phyloP scores from a whole-genome alignment of 2,888 invertebrate genomes.

The Cheilosia soror region DNA sequence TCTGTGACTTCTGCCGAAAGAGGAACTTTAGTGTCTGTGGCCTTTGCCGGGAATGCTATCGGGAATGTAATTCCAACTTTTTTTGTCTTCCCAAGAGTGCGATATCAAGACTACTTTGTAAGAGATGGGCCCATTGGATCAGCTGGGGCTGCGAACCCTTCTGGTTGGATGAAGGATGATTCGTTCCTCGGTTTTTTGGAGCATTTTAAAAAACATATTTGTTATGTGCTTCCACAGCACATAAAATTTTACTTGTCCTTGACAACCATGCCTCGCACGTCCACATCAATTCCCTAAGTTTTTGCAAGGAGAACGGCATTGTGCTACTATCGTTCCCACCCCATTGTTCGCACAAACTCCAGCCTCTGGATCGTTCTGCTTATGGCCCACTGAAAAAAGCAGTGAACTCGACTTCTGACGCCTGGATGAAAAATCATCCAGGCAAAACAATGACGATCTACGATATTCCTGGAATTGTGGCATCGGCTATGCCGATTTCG shows the following conservation, averaged over 20 bases:
- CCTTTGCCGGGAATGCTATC: too few species aligned
- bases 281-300: slow-evolving; percentile 48
- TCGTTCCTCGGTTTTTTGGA: too few species aligned
- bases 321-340: slow-evolving; percentile 30
- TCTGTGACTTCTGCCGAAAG: too few species aligned
- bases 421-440: slow-evolving; percentile 78
- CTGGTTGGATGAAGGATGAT: too few species aligned
- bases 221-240: too few species aligned
- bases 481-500: neutral
- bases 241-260: slow-evolving; percentile 7
- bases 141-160: too few species aligned
- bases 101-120: too few species aligned
- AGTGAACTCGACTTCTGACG: slow-evolving; percentile 76
- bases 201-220: too few species aligned
- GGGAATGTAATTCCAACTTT: too few species aligned
- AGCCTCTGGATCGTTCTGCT: slow-evolving; percentile 77
- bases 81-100: too few species aligned
- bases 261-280: slow-evolving; percentile 74
- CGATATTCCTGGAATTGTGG: slow-evolving; percentile 77
- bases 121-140: too few species aligned
- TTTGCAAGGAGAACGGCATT: slow-evolving; percentile 34
- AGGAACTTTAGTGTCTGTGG: too few species aligned
- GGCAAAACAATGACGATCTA: slow-evolving; percentile 78
- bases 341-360: slow-evolving; percentile 57
- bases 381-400: slow-evolving; percentile 78